These are phyloP conservation scores for Timandra comae DNA, from an alignment of 2,888 invertebrate genomes.

Conservation along the genomic window DNA sequence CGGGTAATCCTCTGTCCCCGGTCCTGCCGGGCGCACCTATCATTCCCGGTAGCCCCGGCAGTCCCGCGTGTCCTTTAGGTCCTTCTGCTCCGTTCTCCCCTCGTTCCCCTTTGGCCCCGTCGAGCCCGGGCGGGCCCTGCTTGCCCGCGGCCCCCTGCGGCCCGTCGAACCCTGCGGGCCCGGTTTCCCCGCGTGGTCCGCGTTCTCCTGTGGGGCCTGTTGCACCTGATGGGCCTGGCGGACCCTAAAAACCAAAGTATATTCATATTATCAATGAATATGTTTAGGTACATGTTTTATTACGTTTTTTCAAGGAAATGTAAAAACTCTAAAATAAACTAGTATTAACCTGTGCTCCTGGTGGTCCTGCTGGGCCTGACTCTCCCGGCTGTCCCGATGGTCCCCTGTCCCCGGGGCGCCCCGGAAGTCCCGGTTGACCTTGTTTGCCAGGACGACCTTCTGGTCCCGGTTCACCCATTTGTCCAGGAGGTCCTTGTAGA, in stretches of 20 bases:
- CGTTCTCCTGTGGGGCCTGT: conserved; percentile 83
- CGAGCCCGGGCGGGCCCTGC: conserved; percentile 83
- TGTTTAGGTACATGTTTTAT: no score
- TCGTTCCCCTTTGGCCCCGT: conserved; percentile 81
- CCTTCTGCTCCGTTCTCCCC: conserved; percentile 83
- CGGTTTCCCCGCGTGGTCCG: conserved; percentile 83
- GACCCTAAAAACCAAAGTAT: conserved; percentile 70
- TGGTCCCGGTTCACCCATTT: conserved; percentile 76
- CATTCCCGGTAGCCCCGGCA: conserved; percentile 88
- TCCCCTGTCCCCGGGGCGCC: conserved; percentile 86
- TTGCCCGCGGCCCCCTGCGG: conserved; percentile 86
- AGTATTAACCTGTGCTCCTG: conserved; percentile 81
- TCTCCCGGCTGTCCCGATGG: conserved; percentile 80
- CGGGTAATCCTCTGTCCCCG: conserved; percentile 83
- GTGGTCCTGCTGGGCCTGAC: conserved; percentile 80
- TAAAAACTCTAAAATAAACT: background rate
- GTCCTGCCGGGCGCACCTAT: conserved; percentile 80
- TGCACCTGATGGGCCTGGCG: conserved; percentile 80
- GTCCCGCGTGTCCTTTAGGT: conserved; percentile 88
- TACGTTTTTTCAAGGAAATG: no score
- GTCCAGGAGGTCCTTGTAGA: conserved; percentile 81
- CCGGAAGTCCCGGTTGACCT: conserved; percentile 83
- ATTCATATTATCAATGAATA: background rate
- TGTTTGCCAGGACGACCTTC: conserved; percentile 81
- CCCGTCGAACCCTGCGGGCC: conserved; percentile 86